phyloP scores from a whole-genome alignment of 2,113 vertebrate genomes.

The Clarias magur region DNA sequence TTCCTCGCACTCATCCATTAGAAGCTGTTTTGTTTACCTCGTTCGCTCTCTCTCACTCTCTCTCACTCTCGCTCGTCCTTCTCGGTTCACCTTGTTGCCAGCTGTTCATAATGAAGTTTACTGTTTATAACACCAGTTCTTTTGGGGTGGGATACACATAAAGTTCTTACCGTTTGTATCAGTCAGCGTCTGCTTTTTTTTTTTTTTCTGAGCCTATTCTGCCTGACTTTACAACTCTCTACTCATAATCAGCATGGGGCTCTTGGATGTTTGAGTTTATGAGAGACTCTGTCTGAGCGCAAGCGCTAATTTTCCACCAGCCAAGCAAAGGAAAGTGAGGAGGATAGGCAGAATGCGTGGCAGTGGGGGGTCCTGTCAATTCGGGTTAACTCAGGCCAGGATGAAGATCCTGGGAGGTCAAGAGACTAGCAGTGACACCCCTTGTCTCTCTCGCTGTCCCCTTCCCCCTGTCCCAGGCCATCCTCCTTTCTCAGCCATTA shows the following conservation, averaged over 20 bases:
- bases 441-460: conserved; percentile 40
- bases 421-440: conserved; percentile 65
- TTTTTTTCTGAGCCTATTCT: background rate
- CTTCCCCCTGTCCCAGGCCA: conserved; percentile 29
- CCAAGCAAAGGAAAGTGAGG: conserved; percentile 11
- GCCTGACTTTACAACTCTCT: conserved; percentile 29
- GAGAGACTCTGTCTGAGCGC: conserved; percentile 26
- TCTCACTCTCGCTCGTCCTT: conserved; percentile 53
- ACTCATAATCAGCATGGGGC: conserved; percentile 36
- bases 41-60: conserved; percentile 16
- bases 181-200: conserved; percentile 25
- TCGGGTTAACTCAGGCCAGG: conserved; percentile 60
- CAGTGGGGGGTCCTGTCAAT: conserved; percentile 72
- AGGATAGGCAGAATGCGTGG: conserved; percentile 5
- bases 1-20: conserved; percentile 50
- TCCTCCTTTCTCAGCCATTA: conserved; percentile 66
- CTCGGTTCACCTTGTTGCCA: conserved; percentile 81
- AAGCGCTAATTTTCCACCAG: conserved; percentile 27
- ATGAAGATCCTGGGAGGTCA: conserved; percentile 68
- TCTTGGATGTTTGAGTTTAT: conserved; percentile 42
- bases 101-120: conserved; percentile 55
- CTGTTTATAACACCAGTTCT: conserved; percentile 50
- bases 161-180: conserved; percentile 27
- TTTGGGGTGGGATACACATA: conserved; percentile 37
- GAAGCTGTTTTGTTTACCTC: conserved; percentile 70